Evolutionary conservation across 2,797 vertebrate genomes (phyloP).

Genomic region (Botia almorhae): DNA sequence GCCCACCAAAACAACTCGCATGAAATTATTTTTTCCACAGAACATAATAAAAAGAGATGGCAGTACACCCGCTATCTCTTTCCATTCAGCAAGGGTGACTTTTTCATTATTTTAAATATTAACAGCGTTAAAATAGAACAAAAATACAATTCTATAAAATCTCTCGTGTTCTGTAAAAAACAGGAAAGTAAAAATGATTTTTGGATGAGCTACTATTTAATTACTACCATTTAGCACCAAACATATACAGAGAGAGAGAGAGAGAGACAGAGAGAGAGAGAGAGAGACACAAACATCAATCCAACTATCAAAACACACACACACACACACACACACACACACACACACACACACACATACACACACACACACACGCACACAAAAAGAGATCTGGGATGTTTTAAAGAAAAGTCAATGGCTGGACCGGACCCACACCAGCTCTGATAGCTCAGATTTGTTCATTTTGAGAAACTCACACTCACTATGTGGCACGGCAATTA

Average conservation of each 20-base stretch:
- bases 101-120: no score
- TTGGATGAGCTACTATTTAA: not conserved
- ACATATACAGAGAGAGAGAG: not conserved
- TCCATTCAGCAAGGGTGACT: no score
- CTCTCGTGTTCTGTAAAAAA: not conserved
- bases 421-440: no score
- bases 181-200: not conserved
- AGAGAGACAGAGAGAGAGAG: not conserved
- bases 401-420: slow-evolving; percentile 7
- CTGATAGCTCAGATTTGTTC: slow-evolving; percentile 32
- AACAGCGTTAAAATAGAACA: no score
- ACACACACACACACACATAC: no score
- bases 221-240: not conserved
- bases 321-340: not conserved
- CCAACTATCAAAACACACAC: not conserved
- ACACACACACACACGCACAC: not conserved
- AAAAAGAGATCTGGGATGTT: not conserved
- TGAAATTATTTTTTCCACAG: no score
- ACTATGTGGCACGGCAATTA: slow-evolving; percentile 59
- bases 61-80: no score
- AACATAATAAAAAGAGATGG: no score
- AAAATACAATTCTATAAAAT: not conserved
- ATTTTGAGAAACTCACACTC: slow-evolving; percentile 16
- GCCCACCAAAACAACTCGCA: not conserved
- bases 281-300: not conserved